These are phyloP conservation scores for Ondatra zibethicus DNA, from an alignment of 2,113 vertebrate genomes.

Conservation along the genomic window DNA sequence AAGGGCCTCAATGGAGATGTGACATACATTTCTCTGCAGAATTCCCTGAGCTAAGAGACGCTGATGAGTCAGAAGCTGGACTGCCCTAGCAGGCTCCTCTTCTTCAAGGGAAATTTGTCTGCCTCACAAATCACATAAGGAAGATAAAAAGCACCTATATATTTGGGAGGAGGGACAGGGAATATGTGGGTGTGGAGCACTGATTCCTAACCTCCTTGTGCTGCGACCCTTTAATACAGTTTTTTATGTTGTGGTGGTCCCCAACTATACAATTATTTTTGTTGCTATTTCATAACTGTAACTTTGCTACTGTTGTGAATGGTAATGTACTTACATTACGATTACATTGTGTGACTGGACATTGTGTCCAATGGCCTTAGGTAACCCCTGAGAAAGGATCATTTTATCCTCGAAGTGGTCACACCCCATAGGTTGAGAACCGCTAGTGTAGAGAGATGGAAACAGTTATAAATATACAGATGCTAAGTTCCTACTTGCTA, in stretches of 20 bases:
- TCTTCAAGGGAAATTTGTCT: constrained; percentile 42
- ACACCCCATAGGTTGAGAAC: background rate
- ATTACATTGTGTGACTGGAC: too few species aligned
- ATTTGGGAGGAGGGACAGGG: background rate
- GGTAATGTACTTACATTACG: background rate
- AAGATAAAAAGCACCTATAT: background rate
- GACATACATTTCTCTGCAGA: constrained; percentile 32
- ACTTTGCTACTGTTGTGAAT: background rate
- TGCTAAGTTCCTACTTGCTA: background rate
- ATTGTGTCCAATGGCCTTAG: background rate
- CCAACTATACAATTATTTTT: background rate
- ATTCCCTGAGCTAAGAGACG: constrained; percentile 34
- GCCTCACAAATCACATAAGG: constrained; percentile 12
- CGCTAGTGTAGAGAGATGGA: background rate
- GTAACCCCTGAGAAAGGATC: background rate
- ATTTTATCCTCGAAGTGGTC: background rate
- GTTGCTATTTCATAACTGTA: background rate
- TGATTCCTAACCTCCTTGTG: background rate
- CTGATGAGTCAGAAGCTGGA: constrained; percentile 44
- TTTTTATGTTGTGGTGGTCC: background rate
- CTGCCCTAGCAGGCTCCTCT: background rate
- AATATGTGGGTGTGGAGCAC: background rate
- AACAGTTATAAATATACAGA: background rate
- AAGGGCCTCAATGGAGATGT: rapidly evolving
- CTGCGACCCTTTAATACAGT: background rate